Evolutionary conservation across 2,888 invertebrate species (phyloP), one percentile per base, ranked within the genome.

Genomic region (Ormyrus thymus): DNA sequence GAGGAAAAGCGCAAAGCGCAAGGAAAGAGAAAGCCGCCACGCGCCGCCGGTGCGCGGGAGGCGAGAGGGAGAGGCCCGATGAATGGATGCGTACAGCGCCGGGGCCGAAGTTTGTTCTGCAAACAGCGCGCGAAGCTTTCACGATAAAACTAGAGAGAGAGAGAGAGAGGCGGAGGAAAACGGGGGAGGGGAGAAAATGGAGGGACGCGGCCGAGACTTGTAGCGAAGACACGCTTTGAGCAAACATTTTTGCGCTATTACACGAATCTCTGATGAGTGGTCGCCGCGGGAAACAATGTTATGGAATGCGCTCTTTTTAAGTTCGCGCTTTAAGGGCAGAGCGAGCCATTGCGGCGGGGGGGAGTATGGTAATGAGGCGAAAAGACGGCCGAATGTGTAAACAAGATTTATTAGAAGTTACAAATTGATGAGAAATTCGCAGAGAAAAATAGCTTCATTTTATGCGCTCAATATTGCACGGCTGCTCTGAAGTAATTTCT

Each of bases 221-320:
- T 51, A 29, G 29, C 29, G 29, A 29, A 81, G 83, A 82, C 85
- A 81, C 83, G 85, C 80, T 84, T 85, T 85, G 82, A 81, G 84
- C 84, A 88, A 89, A 89, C 87, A 88, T 88, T 89, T 89, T 88
- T 87, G 86, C 84, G 84, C 87, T 86, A 86, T 87, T 87, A 86
- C 84, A 82, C 74, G 84, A 85, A 86, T 85, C 84, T 29, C 29
- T 84, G 84, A 84, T 29, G 84, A 87, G 86, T 85, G 84, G 87
- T 87, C 87, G 86, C 87, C 87, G 86, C 85, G 86, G 56, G 56
- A 53, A 72, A 71, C 66, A 72, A 59, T 29, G 29, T 77, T 66
- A 68, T 74, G 82, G 81, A 82, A 29, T 29, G 29, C 29, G 29
- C 29, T 29, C 4, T 29, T 29, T 29, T 29, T 29, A 13, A 43